Evolutionary conservation across 2,888 invertebrate species (phyloP).

Genomic region (Ormia ochracea): DNA sequence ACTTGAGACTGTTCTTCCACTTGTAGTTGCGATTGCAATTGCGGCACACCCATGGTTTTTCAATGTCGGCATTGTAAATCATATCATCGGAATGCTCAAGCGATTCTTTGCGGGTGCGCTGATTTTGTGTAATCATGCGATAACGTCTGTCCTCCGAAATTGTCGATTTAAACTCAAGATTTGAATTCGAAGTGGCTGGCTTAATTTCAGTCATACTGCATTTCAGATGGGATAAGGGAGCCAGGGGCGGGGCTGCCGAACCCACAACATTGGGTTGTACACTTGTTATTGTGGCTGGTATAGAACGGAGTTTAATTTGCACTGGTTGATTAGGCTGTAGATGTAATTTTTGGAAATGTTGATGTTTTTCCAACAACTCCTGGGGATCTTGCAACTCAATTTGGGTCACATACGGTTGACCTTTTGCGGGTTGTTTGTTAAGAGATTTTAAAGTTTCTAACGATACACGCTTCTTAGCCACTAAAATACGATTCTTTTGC

Average conservation of each 20-base stretch:
- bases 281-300: conserved; percentile 73
- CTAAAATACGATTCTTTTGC: conserved; percentile 52
- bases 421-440: conserved; percentile 39
- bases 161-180: conserved; percentile 66
- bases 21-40: conserved; percentile 85
- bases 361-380: conserved; percentile 70
- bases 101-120: conserved; percentile 76
- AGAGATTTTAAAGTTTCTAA: conserved; percentile 48
- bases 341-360: conserved; percentile 71
- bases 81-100: conserved; percentile 76
- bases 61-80: conserved; percentile 77
- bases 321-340: conserved; percentile 70
- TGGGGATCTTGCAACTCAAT: conserved; percentile 66
- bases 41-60: conserved; percentile 79
- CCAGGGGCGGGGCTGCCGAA: conserved; percentile 48
- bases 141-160: conserved; percentile 75
- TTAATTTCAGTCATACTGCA: conserved; percentile 64
- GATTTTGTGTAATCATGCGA: conserved; percentile 76
- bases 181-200: conserved; percentile 48
- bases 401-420: conserved; percentile 53
- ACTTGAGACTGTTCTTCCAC: conserved; percentile 84
- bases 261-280: conserved; percentile 62
- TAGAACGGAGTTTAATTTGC: conserved; percentile 72
- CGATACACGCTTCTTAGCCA: conserved; percentile 56
- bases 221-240: conserved; percentile 50